phyloP scores from a whole-genome alignment of 2,113 vertebrate species.

The Nestor notabilis region DNA sequence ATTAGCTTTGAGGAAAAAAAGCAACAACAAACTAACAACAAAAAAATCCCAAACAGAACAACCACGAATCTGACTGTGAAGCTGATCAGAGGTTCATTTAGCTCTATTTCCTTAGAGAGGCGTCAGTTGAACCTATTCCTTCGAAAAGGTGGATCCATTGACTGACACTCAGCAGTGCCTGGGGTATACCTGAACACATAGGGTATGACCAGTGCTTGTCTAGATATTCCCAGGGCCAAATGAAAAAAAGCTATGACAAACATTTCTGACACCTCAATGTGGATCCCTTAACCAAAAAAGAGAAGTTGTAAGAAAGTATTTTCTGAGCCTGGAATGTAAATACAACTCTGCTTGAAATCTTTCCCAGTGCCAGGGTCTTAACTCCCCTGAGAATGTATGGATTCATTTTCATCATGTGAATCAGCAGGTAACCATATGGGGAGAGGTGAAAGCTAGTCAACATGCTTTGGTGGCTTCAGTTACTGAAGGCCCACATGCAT shows the following conservation, averaged over 20 bases:
- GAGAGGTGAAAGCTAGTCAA: background rate
- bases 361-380: background rate
- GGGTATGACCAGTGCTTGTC: background rate
- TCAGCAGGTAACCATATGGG: background rate
- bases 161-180: background rate
- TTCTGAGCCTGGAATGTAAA: background rate
- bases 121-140: background rate
- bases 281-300: background rate
- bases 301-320: background rate
- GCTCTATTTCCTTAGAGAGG: background rate
- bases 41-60: background rate
- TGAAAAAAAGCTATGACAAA: background rate
- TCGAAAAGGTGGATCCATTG: background rate
- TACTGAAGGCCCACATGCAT: background rate
- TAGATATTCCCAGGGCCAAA: background rate
- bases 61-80: background rate
- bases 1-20: background rate
- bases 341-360: background rate
- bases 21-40: background rate
- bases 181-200: background rate
- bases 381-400: background rate
- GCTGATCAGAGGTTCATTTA: background rate
- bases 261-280: background rate
- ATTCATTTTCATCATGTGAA: background rate
- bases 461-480: fast-evolving